These are phyloP conservation scores for Margarornis squamiger DNA, from an alignment of 2,797 vertebrate species.

Conservation along the genomic window DNA sequence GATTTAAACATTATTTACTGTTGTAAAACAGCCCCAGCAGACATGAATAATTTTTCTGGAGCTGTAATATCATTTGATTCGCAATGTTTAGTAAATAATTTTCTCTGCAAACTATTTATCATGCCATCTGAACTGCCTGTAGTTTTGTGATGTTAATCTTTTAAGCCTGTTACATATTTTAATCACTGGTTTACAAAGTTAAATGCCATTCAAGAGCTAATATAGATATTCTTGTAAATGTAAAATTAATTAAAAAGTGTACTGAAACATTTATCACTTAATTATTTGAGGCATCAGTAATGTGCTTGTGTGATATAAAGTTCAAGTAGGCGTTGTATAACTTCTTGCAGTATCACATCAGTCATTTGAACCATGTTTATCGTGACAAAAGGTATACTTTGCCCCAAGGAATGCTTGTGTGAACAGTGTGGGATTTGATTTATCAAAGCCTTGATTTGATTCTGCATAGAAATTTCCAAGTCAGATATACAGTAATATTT, in stretches of 20 bases:
- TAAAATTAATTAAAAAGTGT: neutral
- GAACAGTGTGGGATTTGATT: neutral
- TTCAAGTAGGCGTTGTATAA: neutral
- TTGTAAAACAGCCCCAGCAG: neutral
- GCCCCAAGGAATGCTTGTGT: neutral
- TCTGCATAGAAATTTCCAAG: neutral
- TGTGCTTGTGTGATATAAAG: neutral
- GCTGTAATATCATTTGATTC: slow-evolving; percentile 27
- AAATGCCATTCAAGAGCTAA: neutral
- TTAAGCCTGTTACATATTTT: neutral
- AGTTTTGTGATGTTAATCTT: neutral
- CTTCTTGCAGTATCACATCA: neutral
- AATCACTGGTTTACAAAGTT: neutral
- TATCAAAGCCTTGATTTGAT: neutral
- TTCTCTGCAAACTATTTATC: neutral
- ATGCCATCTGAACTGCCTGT: neutral
- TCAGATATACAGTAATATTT: neutral
- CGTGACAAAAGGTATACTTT: neutral
- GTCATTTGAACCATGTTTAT: neutral
- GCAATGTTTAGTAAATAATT: neutral
- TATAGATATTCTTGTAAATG: neutral
- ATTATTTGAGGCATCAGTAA: neutral
- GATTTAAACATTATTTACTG: neutral
- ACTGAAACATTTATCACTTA: neutral
- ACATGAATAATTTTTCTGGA: neutral